A percentile compares a stretch with the other conserved stretches of the same genome.
phyloP scores from a whole-genome alignment of 1,140 invertebrate species.

The Drosophila nasuta region DNA sequence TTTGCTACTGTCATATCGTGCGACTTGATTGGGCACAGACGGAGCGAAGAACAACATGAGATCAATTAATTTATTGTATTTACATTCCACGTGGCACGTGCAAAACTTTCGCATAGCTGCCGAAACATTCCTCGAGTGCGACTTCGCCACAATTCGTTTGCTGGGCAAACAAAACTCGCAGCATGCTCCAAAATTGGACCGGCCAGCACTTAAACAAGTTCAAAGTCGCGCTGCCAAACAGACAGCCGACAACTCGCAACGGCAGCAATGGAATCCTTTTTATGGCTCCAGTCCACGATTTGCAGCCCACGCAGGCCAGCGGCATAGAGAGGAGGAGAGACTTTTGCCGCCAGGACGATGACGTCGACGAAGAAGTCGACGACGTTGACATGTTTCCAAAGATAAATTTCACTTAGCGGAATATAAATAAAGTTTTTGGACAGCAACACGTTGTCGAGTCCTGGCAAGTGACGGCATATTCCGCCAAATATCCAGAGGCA shows the following conservation, averaged over 20 bases:
- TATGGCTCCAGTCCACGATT: constrained; percentile 28
- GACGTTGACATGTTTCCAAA: constrained; percentile 74
- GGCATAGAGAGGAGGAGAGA: background rate
- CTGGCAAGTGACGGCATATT: constrained; percentile 57
- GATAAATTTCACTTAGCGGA: constrained; percentile 81
- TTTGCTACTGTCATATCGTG: constrained; percentile 12
- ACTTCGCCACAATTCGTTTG: constrained; percentile 24
- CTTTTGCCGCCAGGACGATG: constrained; percentile 14
- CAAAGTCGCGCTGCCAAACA: constrained; percentile 48
- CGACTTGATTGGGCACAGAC: constrained; percentile 17
- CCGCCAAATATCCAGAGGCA: constrained; percentile 55
- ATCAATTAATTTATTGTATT: constrained; percentile 57
- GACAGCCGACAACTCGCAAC: constrained; percentile 19
- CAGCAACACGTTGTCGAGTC: constrained; percentile 52
- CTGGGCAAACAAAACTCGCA: constrained; percentile 53
- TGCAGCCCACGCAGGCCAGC: constrained; percentile 20
- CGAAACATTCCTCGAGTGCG: constrained; percentile 29
- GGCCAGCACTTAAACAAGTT: constrained; percentile 58
- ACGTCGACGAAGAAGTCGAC: constrained; percentile 11
- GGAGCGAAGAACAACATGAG: constrained; percentile 2
- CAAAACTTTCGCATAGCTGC: constrained; percentile 59
- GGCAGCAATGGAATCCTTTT: constrained; percentile 48
- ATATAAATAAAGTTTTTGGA: constrained; percentile 79
- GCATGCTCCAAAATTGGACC: constrained; percentile 40
- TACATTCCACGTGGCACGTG: constrained; percentile 48